These are phyloP conservation scores for Machaerirhynchus nigripectus DNA, from an alignment of 2,113 vertebrate genomes.

Conservation along the genomic window DNA sequence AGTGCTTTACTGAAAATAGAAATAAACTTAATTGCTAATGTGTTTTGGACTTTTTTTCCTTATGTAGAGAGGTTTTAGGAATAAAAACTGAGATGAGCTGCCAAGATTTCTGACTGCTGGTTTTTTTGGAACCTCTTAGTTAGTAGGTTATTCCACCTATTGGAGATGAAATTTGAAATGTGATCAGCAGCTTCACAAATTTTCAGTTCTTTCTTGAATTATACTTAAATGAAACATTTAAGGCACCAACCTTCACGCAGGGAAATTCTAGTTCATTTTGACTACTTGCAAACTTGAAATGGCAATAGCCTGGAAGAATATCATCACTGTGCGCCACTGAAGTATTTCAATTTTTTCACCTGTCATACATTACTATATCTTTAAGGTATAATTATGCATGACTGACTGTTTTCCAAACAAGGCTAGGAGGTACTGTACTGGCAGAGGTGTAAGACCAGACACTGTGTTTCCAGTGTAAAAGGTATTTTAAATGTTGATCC, in stretches of 20 bases:
- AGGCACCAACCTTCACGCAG: not conserved
- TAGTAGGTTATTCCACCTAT: not conserved
- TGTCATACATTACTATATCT: not conserved
- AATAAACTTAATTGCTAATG: not conserved
- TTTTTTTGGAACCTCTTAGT: not conserved
- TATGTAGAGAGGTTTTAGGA: not conserved
- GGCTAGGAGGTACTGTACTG: not conserved
- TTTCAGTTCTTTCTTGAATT: not conserved
- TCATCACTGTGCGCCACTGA: not conserved
- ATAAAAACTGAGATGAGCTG: not conserved
- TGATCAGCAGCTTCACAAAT: not conserved
- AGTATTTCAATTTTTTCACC: not conserved
- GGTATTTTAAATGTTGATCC: not conserved
- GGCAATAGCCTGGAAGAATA: not conserved
- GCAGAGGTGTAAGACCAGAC: not conserved
- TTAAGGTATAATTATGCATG: not conserved
- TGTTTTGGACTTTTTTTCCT: not conserved
- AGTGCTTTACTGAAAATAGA: not conserved
- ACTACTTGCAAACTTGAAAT: not conserved
- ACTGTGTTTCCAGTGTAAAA: not conserved
- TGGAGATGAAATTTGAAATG: not conserved
- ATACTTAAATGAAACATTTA: not conserved
- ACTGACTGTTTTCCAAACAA: not conserved
- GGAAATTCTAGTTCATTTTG: not conserved
- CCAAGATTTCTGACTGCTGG: not conserved